phyloP scores from a whole-genome alignment of 2,888 invertebrate species.

The Synanthedon formicaeformis region DNA sequence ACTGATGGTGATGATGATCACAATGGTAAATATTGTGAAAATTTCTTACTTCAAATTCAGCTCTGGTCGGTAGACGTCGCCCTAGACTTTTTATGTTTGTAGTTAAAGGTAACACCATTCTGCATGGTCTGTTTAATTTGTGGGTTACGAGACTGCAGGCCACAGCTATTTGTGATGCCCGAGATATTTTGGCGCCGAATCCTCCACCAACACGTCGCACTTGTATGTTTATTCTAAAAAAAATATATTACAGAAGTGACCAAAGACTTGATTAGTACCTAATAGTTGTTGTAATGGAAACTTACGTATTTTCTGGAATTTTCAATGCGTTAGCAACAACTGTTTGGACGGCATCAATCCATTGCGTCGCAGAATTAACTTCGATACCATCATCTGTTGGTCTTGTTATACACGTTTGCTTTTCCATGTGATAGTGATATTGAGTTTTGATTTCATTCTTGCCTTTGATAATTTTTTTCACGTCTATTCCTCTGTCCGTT shows the following conservation, averaged over 20 bases:
- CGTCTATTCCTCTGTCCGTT: slow-evolving; percentile 34
- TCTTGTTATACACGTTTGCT: slow-evolving; percentile 71
- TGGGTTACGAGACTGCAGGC: slow-evolving; percentile 75
- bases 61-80: slow-evolving; percentile 58
- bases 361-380: slow-evolving; percentile 72
- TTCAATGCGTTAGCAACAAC: slow-evolving; percentile 65
- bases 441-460: slow-evolving; percentile 68
- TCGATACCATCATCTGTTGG: slow-evolving; percentile 78
- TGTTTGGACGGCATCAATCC: slow-evolving; percentile 67
- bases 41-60: slow-evolving; percentile 61
- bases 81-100: slow-evolving; percentile 73
- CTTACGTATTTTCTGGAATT: slow-evolving; percentile 70
- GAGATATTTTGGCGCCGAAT: slow-evolving; percentile 80
- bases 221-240: slow-evolving; percentile 74
- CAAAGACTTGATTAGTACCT: neutral
- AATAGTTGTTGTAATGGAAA: slow-evolving; percentile 9
- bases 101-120: slow-evolving; percentile 73
- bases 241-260: no score
- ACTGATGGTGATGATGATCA: no score
- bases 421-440: slow-evolving; percentile 81
- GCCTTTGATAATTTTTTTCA: slow-evolving; percentile 58
- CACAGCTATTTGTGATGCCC: slow-evolving; percentile 66
- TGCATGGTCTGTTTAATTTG: slow-evolving; percentile 72
- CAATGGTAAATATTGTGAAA: neutral
- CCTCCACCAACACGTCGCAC: slow-evolving; percentile 35